Evolutionary conservation across 2,888 invertebrate species (phyloP).

Genomic region (Phania funesta): DNA sequence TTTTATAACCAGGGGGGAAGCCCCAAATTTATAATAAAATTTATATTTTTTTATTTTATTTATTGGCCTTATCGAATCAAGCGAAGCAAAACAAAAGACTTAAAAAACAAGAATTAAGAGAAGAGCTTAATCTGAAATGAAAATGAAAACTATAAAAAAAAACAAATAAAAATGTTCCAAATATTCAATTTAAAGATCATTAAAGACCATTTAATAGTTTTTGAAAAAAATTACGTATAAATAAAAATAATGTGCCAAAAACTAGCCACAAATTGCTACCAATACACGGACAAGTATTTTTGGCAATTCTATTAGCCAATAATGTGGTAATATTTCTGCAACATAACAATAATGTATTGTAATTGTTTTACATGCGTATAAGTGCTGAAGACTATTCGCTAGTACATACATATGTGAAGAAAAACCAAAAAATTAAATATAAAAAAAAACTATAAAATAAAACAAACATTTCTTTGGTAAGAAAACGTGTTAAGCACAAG

Average conservation of each 20-base stretch:
- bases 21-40: too few species aligned
- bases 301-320: slow-evolving; percentile 54
- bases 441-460: too few species aligned
- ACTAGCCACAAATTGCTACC: not conserved
- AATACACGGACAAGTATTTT: not conserved
- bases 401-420: not conserved
- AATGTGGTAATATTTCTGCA: slow-evolving; percentile 44
- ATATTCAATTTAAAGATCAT: too few species aligned
- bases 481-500: slow-evolving; percentile 45
- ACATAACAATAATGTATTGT: slow-evolving; percentile 42
- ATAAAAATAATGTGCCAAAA: not conserved
- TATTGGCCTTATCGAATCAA: too few species aligned
- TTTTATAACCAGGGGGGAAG: too few species aligned
- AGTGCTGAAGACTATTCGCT: not conserved
- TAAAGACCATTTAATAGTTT: too few species aligned
- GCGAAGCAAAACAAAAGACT: slow-evolving; percentile 16
- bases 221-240: too few species aligned
- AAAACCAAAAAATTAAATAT: not conserved
- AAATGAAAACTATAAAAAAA: too few species aligned
- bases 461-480: slow-evolving; percentile 44
- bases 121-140: too few species aligned
- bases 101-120: too few species aligned
- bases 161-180: too few species aligned
- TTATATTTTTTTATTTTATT: too few species aligned
- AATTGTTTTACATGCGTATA: not conserved